These are phyloP conservation scores for Entelurus aequoreus DNA, from an alignment of 2,113 vertebrate genomes.

Conservation along the genomic window DNA sequence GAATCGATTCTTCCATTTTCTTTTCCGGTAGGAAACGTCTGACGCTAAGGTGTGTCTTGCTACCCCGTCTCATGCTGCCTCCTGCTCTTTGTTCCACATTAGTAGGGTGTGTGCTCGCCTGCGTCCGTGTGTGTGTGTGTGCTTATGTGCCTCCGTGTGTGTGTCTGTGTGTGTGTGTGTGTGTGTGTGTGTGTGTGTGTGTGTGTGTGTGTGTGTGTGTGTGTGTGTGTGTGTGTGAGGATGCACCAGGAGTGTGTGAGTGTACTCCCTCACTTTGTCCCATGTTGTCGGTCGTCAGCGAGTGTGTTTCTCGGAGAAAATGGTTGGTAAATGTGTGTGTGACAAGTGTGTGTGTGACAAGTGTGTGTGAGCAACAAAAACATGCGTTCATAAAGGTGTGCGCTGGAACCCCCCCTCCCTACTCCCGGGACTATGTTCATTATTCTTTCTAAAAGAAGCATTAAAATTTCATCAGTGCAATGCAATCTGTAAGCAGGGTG, in stretches of 20 bases:
- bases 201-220: neutral
- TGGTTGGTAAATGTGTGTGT: conserved; percentile 25
- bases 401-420: conserved; percentile 22
- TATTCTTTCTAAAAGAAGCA: conserved; percentile 80
- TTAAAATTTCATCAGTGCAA: conserved; percentile 83
- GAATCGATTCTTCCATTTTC: too few species aligned
- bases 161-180: conserved; percentile 9
- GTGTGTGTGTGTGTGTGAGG: conserved; percentile 23
- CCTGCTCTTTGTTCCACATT: conserved; percentile 61
- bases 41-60: conserved; percentile 17
- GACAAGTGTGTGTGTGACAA: conserved; percentile 23
- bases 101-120: conserved; percentile 41
- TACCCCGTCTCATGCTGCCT: conserved; percentile 34
- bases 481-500: conserved; percentile 63
- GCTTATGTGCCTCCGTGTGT: too few species aligned
- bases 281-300: conserved; percentile 37
- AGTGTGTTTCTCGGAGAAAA: conserved; percentile 25
- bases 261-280: conserved; percentile 31
- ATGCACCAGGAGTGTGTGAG: conserved; percentile 38
- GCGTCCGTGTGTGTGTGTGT: neutral
- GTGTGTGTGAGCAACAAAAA: conserved; percentile 3
- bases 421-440: conserved; percentile 73
- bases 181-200: conserved; percentile 26
- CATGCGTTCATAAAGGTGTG: conserved; percentile 28
- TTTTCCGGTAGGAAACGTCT: conserved; percentile 8